Conservation (phyloP, 2,113 vertebrate species). For the Propithecus coquereli region DNA sequence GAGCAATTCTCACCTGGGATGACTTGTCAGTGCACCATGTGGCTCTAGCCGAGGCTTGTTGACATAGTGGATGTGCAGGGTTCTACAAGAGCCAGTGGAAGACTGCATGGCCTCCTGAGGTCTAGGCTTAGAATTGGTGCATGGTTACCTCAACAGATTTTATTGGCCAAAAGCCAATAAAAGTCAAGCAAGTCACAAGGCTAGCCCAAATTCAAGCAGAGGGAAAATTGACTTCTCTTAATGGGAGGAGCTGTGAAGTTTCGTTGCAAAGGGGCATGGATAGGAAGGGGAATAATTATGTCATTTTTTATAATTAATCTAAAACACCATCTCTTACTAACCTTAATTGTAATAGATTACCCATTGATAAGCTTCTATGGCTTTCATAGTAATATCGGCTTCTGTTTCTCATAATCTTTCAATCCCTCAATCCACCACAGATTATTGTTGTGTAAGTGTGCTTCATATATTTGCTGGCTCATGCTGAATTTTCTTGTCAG, state of each 20-base stretch:
- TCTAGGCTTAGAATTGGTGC: not conserved
- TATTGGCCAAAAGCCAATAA: not conserved
- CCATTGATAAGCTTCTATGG: not conserved
- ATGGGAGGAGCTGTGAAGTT: not conserved
- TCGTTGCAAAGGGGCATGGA: not conserved
- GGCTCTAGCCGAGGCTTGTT: not conserved
- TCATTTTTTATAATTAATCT: slow-evolving; percentile 1
- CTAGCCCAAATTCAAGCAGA: not conserved
- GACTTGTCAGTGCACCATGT: not conserved
- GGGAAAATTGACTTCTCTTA: not conserved
- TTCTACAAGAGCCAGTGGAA: not conserved
- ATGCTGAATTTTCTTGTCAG: not conserved
- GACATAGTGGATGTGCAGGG: not conserved
- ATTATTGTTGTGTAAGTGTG: not conserved
- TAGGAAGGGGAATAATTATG: not conserved
- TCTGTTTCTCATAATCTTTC: not conserved
- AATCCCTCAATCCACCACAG: not conserved
- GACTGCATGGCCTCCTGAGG: not conserved
- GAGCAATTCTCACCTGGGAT: not conserved
- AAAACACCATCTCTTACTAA: not conserved
- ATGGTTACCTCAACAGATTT: not conserved
- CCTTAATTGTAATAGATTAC: not conserved
- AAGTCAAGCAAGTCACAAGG: not conserved
- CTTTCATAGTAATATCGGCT: not conserved
- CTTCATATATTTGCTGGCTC: not conserved